These are phyloP conservation scores for Pteropus rufus DNA, from an alignment of 2,797 vertebrate species.

Conservation along the genomic window DNA sequence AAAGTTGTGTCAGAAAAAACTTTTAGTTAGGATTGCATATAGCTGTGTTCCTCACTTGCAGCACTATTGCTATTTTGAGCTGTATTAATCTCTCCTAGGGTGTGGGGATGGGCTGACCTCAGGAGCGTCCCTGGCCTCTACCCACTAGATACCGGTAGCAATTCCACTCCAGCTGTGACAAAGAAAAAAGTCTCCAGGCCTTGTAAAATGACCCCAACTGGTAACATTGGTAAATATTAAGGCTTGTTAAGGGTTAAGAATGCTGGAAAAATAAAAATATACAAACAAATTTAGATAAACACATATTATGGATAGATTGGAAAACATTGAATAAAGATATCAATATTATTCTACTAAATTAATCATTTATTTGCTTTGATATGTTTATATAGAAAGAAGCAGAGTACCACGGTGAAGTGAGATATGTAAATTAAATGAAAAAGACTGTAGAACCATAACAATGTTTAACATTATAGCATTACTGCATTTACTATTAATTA, in stretches of 20 bases:
- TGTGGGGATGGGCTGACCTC: not conserved
- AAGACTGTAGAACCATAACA: not conserved
- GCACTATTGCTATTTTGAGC: not conserved
- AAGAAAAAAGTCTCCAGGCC: not conserved
- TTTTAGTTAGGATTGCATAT: not conserved
- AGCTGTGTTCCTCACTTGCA: not conserved
- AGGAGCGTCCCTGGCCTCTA: fast-evolving
- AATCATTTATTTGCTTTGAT: not conserved
- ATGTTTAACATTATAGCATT: not conserved
- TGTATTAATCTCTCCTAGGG: not conserved
- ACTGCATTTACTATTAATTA: not conserved
- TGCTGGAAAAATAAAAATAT: not conserved
- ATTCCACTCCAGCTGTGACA: not conserved
- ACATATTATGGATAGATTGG: not conserved
- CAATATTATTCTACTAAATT: not conserved
- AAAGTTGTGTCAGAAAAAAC: not conserved
- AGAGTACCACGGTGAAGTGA: not conserved
- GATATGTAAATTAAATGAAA: not conserved
- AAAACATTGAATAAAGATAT: not conserved
- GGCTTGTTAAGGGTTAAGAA: not conserved
- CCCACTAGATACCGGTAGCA: fast-evolving
- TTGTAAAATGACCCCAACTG: not conserved
- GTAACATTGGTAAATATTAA: not conserved
- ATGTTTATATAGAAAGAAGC: not conserved
- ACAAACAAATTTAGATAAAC: not conserved